Conservation (phyloP, 2,113 vertebrate genomes). For the Mobula birostris region DNA sequence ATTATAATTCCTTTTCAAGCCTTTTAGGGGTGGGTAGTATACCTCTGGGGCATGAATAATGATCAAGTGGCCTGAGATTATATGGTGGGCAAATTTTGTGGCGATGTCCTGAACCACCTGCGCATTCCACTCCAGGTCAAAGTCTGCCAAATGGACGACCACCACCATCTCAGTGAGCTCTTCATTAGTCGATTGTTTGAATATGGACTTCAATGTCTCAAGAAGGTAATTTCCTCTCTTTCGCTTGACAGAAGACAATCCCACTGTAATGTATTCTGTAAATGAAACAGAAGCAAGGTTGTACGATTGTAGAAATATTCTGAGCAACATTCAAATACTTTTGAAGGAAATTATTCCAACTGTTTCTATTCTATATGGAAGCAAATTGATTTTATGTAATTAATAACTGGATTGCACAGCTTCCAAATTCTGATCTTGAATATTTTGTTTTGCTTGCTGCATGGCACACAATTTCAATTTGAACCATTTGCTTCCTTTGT, state of each 20-base stretch:
- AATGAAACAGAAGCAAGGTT: conserved; percentile 6
- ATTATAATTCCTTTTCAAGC: conserved; percentile 62
- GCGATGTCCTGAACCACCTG: conserved; percentile 44
- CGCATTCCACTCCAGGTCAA: conserved; percentile 54
- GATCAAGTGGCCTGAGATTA: conserved; percentile 60
- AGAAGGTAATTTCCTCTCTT: conserved; percentile 57
- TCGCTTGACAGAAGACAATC: conserved; percentile 58
- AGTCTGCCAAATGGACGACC: conserved; percentile 68
- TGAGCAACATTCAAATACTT: no score
- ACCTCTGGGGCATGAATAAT: conserved; percentile 55
- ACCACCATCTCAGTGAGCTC: conserved; percentile 70
- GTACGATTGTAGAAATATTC: not conserved
- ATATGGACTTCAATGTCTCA: conserved; percentile 66
- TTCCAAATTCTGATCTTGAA: not conserved
- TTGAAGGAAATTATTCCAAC: not conserved
- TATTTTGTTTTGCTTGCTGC: not conserved
- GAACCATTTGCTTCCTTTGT: not conserved
- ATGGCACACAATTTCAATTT: not conserved
- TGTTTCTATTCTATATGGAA: not conserved
- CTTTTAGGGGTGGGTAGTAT: conserved; percentile 53
- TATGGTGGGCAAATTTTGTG: conserved; percentile 48
- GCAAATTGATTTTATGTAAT: not conserved
- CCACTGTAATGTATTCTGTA: conserved; percentile 66
- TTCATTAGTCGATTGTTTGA: conserved; percentile 57
- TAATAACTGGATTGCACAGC: not conserved